phyloP scores from a whole-genome alignment of 2,113 vertebrate genomes.

The Labeo catla region DNA sequence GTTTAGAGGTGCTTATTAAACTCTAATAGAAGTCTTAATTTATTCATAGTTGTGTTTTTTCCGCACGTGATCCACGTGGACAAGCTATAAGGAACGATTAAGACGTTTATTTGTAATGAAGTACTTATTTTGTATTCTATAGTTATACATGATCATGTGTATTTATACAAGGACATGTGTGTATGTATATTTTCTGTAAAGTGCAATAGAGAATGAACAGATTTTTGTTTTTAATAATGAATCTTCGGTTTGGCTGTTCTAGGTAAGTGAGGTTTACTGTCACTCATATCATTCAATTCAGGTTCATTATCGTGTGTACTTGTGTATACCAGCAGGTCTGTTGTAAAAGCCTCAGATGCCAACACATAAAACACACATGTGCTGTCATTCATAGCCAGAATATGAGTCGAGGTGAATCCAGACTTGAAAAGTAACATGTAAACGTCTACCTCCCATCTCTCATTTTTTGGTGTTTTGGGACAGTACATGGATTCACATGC shows the following conservation, averaged over 20 bases:
- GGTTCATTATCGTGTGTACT: conserved; percentile 43
- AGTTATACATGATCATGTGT: conserved; percentile 58
- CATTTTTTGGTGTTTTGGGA: conserved; percentile 80
- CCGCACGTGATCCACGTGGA: conserved; percentile 13
- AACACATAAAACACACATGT: conserved; percentile 22
- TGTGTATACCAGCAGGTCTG: conserved; percentile 13
- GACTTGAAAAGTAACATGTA: conserved; percentile 54
- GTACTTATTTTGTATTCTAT: conserved; percentile 52
- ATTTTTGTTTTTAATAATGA: conserved; percentile 48
- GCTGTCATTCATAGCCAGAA: conserved; percentile 44
- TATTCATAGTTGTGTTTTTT: conserved; percentile 65
- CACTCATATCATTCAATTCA: conserved; percentile 43
- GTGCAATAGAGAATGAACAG: conserved; percentile 87
- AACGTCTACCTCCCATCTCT: conserved; percentile 85
- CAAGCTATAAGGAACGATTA: conserved; percentile 57
- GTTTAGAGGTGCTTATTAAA: conserved; percentile 43
- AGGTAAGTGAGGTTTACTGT: conserved; percentile 70
- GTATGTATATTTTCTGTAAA: conserved; percentile 76
- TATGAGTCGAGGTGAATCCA: conserved; percentile 47
- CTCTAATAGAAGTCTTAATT: conserved; percentile 63
- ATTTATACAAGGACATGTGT: conserved; percentile 67
- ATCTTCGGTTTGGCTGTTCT: conserved; percentile 62
- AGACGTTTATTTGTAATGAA: conserved; percentile 58
- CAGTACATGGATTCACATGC: conserved; percentile 27
- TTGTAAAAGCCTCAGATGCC: neutral